A percentile compares a stretch with the other conserved stretches of the same genome.
Conservation (phyloP, 2,113 vertebrate genomes). For the Ceyx melanurus region DNA sequence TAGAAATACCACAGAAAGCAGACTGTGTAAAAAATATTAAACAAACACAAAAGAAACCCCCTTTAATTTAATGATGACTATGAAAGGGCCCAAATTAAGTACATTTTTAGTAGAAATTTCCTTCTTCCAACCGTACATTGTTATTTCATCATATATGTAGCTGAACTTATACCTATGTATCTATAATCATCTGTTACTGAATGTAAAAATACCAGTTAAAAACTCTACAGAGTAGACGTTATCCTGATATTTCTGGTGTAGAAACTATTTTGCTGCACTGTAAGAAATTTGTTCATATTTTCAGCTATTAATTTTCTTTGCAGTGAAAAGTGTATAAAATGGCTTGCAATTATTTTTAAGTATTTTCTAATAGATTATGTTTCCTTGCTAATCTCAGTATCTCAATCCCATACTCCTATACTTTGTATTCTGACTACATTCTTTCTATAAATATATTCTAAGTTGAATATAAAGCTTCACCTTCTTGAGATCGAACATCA, state of each 20-base stretch:
- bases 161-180: neutral
- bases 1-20: neutral
- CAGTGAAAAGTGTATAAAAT: neutral
- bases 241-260: neutral
- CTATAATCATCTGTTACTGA: neutral
- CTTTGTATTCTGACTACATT: too few species aligned
- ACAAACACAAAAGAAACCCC: neutral
- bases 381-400: neutral
- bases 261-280: neutral
- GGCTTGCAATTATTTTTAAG: neutral
- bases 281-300: neutral
- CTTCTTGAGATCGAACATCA: too few species aligned
- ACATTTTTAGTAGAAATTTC: neutral
- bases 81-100: neutral
- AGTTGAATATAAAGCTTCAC: too few species aligned
- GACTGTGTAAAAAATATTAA: neutral
- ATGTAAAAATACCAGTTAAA: neutral
- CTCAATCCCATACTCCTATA: rapidly evolving
- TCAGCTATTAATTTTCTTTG: neutral
- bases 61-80: neutral
- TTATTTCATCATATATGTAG: neutral
- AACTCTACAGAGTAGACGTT: neutral
- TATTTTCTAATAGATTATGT: neutral
- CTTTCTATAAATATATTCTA: too few species aligned
- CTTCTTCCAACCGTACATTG: neutral